Base-by-base conservation (phyloP, 2,113 vertebrate species). In the Heloderma charlesbogerti region DNA sequence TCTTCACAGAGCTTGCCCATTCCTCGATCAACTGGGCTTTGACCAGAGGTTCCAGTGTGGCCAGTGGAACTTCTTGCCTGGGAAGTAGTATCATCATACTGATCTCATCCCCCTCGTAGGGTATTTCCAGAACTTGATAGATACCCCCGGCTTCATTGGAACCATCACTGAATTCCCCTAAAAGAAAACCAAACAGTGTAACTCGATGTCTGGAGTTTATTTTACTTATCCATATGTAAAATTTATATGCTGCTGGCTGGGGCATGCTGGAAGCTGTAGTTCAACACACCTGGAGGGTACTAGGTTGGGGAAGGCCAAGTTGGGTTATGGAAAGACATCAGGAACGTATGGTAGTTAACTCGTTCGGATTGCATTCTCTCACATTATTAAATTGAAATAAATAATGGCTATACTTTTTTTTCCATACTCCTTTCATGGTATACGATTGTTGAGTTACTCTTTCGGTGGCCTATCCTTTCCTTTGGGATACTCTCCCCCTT, bases 121-220 rank as follows among this genome's bases (percentile, higher is more conserved):
- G 99, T 94, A 99, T 99, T 97, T 99, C 99, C 92, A 99, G 92
- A 22, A 99, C 99, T 97, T 99, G 99, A 95, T 99, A 99, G 92
- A 99, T 98, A 4, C 99, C 99, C 0, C 99, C 99, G 5, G 99
- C 99, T 95, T 99, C 99, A 66, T 99, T 98, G 79, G 98, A 98
- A 83, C 99, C 99, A 84, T 99, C 99, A 69, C 98, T 99, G 96
- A 99, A 99, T 95, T 99, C 99, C n/a, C 99, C 99, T 99, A 86
- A 16, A 96, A 90, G 34, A 84, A 25, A 94, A 67, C 54, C 45
- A 87, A 48, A 71, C 0, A 12, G 34, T 72, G 9, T 54, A 6
- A 31, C 4, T n/a, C 66, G 67, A 13, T 16, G 48, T 86, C 34
- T 12, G 3, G 29, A 71, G 43, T 34, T 69, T 7, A 20, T 71